phyloP scores from a whole-genome alignment of 2,113 vertebrate genomes.

The Garra rufa region DNA sequence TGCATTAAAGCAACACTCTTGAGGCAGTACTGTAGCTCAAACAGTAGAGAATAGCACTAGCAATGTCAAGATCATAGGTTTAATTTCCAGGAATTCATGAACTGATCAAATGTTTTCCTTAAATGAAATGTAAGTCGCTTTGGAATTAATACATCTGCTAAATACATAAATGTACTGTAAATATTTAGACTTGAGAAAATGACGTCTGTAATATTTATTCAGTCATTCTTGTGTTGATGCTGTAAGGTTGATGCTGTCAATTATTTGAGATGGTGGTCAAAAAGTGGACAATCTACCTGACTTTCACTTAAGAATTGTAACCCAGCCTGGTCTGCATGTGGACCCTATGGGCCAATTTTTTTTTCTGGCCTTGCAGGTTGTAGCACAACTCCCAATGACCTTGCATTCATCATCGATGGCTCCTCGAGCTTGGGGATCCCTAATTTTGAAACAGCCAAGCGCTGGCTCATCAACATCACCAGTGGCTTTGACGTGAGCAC shows the following conservation, averaged over 20 bases:
- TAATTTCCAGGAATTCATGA: not conserved
- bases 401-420: conserved; percentile 73
- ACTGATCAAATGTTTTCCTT: too few species aligned
- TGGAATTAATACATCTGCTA: not conserved
- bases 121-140: not conserved
- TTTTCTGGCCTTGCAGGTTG: conserved; percentile 65
- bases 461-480: conserved; percentile 72
- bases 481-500: conserved; percentile 69
- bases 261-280: not conserved
- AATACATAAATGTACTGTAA: not conserved
- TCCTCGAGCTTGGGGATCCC: conserved; percentile 67
- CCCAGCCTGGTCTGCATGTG: not conserved
- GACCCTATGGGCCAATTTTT: conserved; percentile 29
- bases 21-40: not conserved
- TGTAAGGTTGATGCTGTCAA: too few species aligned
- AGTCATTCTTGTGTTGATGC: not conserved
- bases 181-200: not conserved
- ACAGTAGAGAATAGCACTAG: not conserved
- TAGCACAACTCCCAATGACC: conserved; percentile 70
- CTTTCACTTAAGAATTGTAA: conserved; percentile 12
- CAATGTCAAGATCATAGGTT: not conserved
- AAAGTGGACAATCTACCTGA: not conserved
- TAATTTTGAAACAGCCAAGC: conserved; percentile 70
- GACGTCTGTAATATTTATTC: not conserved
- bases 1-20: not conserved